Base-by-base conservation (phyloP, 2,888 invertebrate genomes). In the Hypomecis atomaria region DNA sequence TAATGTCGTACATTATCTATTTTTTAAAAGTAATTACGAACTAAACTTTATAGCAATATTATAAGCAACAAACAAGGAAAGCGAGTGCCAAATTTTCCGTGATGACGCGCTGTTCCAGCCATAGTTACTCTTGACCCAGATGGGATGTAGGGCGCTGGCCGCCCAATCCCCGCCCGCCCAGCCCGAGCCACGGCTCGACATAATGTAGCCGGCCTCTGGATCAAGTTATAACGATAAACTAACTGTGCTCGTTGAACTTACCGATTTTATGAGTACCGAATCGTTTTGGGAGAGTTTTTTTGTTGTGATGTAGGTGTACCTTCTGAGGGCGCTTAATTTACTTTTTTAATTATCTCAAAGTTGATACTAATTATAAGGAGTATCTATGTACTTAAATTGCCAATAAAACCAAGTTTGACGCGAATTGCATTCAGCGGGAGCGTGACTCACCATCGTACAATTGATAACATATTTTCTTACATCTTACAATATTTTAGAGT, bases 121-220 rank as follows among this genome's bases (percentile, higher is more conserved):
- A 65, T 67, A 74, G 76, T 74, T 89, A 88, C 84, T 86, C 90
- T 90, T 91, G 90, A 91, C 90, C 90, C 69, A 87, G 70, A 82
- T 90, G 47, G 49, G 58, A 91, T 85, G 78, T 89, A 86, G 90
- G 89, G 80, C 86, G 75, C 69, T 66, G 74, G 76, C 81, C 81
- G 78, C 74, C 74, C 62, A 62, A 62, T 44, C 62, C 23, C 23
- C 62, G 49, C 76, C 72, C 76, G 78, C 73, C 74, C 72, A 42
- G 50, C 69, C 44, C 59, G 59, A 66, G 55, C 55, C 61, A 58
- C 52, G 57, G 55, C 52, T 38, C 23, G 37, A n/a, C 23, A 37
- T 44, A 4, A 8, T 11, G 52, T 23, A 34, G 42, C 40, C 6
- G 50, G 9, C 11, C 13, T 36, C 38, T 13, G 9, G 13, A 23